Conservation (phyloP, 2,113 vertebrate species). For the Numenius arquata region DNA sequence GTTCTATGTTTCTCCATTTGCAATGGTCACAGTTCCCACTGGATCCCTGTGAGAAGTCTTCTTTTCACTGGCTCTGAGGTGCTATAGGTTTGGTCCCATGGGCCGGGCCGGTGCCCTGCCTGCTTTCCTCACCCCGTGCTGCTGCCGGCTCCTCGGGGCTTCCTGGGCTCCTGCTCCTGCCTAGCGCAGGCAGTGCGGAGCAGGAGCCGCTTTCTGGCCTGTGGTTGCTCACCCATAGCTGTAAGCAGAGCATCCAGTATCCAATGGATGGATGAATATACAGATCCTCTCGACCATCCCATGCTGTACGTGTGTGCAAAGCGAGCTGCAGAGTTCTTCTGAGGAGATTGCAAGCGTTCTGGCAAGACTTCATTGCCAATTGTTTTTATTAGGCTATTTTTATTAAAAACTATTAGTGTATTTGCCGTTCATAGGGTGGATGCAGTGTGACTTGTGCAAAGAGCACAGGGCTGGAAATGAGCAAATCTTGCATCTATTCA, state of each 20-base stretch:
- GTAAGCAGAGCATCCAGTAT: not conserved
- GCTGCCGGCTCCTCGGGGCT: not conserved
- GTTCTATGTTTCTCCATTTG: not conserved
- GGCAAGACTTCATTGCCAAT: not conserved
- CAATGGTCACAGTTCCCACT: not conserved
- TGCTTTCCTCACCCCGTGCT: not conserved
- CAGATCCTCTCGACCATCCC: not conserved
- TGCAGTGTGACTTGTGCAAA: not conserved
- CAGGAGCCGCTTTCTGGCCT: not conserved
- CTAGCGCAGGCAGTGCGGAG: not conserved
- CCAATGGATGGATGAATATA: too few relatives aligned
- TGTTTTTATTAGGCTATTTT: not conserved
- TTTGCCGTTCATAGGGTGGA: not conserved
- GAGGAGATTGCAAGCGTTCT: not conserved
- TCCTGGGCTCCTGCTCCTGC: too few relatives aligned
- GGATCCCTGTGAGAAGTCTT: not conserved
- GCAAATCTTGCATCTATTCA: not conserved
- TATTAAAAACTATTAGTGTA: not conserved
- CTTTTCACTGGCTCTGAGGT: not conserved
- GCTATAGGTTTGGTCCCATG: fast-evolving
- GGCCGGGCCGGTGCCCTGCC: not conserved
- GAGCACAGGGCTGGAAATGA: not conserved
- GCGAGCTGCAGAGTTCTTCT: not conserved
- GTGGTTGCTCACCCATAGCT: not conserved
- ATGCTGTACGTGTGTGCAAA: not conserved